Evolutionary conservation across 1,140 invertebrate species (phyloP).

Genomic region (Oryzaephilus surinamensis): DNA sequence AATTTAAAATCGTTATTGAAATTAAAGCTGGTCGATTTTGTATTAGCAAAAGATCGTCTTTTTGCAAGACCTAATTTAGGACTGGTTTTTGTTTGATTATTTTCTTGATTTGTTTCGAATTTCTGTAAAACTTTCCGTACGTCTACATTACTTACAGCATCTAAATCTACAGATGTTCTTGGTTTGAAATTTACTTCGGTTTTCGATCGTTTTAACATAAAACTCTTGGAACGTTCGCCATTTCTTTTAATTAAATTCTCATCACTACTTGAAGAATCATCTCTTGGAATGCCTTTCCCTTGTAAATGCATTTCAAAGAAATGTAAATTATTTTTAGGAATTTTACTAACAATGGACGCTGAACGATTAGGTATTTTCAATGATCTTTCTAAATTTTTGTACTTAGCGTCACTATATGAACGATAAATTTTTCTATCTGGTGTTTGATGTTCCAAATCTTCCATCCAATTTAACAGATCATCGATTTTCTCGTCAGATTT

Average conservation of each 20-base stretch:
- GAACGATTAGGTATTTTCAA: slow-evolving; percentile 24
- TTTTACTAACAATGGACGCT: slow-evolving; percentile 26
- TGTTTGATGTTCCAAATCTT: slow-evolving; percentile 31
- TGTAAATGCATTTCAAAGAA: slow-evolving; percentile 30
- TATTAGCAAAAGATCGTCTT: slow-evolving; percentile 14
- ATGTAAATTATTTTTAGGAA: slow-evolving; percentile 30
- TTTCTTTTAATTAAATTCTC: slow-evolving; percentile 3
- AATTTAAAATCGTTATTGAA: not conserved
- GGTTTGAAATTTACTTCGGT: slow-evolving; percentile 29
- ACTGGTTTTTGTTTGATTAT: not conserved
- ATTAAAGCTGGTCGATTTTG: slow-evolving; percentile 7
- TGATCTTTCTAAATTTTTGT: slow-evolving; percentile 30
- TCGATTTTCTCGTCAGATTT: slow-evolving; percentile 31
- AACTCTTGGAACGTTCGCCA: slow-evolving; percentile 7
- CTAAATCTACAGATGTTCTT: slow-evolving; percentile 30
- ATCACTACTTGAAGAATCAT: slow-evolving; percentile 3
- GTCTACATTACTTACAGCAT: slow-evolving; percentile 31
- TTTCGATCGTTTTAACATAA: slow-evolving; percentile 27
- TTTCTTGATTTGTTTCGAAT: slow-evolving; percentile 24
- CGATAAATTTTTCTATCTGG: slow-evolving; percentile 23
- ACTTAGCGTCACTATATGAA: slow-evolving; percentile 31
- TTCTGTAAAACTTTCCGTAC: slow-evolving; percentile 32
- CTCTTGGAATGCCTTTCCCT: slow-evolving; percentile 19
- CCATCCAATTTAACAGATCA: slow-evolving; percentile 33
- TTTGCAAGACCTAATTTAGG: slow-evolving; percentile 5